Evolutionary conservation across 2,888 invertebrate species (phyloP), one percentile per base, ranked within the genome.

Genomic region (Zele albiditarsus): DNA sequence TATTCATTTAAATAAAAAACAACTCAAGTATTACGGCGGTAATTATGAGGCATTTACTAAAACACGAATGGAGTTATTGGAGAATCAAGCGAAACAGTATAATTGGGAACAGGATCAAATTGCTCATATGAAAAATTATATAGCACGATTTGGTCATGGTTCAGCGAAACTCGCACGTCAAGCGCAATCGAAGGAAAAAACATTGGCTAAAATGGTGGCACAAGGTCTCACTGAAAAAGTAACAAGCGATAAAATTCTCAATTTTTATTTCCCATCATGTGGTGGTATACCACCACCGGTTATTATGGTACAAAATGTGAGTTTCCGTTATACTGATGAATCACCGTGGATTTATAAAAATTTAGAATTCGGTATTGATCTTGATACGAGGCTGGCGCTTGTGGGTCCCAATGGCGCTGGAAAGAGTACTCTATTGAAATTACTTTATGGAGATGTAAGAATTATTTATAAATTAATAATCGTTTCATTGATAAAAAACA

Each of bases 91-190:
- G 93, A 99, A 99, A 89, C 97, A 97, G 87, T 99, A 98, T 90
- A 97, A 98, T 86, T 99, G 99, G 99, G 99, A 99, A 90, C 99
- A 99, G 89, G 98, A 98, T 90, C 99, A 99, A 90, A 99, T 99
- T 79, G 93, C 97, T 77, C 97, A 99, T 87, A 99, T 99, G 99
- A 99, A 99, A 94, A 98, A 99, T 89, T 99, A 99, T 89, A 98
- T 99, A 81, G 99, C 99, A 0, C 92, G 99, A 72, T 99, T 99
- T 90, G 99, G 99, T 92, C 99, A 99, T 91, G 99, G 99, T 85
- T 98, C 97, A 16, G 99, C 99, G 0, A 99, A 99, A 90, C 90
- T 99, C 80, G 99, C 99, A 0, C 92, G 99, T 76, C 99, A 99
- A 89, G 99, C 99, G 10, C 99, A 99, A 90, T 98, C 98, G 79